A percentile compares a stretch with the other conserved stretches of the same genome.
phyloP scores from a whole-genome alignment of 2,888 invertebrate genomes.

The Coenonympha glycerion region DNA sequence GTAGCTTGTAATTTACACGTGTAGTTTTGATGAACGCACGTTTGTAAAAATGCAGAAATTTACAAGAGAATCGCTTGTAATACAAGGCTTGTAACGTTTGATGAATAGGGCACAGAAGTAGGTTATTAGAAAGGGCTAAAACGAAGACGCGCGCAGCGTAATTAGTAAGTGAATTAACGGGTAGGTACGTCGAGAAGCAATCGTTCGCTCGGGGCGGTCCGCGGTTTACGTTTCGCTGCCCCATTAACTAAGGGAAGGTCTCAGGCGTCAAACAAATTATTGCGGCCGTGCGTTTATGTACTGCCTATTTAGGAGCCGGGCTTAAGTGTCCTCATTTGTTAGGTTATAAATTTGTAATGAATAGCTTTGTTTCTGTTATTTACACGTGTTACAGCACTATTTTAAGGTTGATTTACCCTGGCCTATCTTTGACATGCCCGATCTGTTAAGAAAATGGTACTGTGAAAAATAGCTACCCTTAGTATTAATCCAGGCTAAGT shows the following conservation, averaged over 20 bases:
- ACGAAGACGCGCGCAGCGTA: background rate
- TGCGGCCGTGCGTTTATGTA: conserved; percentile 38
- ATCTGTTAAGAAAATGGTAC: no score
- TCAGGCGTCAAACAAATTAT: conserved; percentile 6
- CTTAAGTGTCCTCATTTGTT: conserved; percentile 44
- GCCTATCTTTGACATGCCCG: no score
- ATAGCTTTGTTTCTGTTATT: conserved; percentile 29
- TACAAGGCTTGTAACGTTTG: no score
- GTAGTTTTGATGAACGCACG: no score
- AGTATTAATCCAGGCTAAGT: no score
- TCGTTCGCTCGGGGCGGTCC: conserved; percentile 29
- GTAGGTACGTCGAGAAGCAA: conserved; percentile 6
- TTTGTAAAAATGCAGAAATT: no score
- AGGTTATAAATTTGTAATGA: conserved; percentile 47
- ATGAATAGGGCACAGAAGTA: no score
- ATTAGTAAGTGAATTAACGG: conserved; percentile 11
- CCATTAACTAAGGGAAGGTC: conserved; percentile 50
- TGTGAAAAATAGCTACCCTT: no score
- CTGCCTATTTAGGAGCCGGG: conserved; percentile 41
- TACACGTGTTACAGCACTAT: background rate
- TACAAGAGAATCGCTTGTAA: no score
- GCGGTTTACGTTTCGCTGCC: conserved; percentile 45
- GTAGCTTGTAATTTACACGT: no score
- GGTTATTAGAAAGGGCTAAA: background rate
- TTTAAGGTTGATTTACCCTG: no score